These are phyloP conservation scores for Dinomys branickii DNA, from an alignment of 2,113 vertebrate genomes.

Conservation along the genomic window DNA sequence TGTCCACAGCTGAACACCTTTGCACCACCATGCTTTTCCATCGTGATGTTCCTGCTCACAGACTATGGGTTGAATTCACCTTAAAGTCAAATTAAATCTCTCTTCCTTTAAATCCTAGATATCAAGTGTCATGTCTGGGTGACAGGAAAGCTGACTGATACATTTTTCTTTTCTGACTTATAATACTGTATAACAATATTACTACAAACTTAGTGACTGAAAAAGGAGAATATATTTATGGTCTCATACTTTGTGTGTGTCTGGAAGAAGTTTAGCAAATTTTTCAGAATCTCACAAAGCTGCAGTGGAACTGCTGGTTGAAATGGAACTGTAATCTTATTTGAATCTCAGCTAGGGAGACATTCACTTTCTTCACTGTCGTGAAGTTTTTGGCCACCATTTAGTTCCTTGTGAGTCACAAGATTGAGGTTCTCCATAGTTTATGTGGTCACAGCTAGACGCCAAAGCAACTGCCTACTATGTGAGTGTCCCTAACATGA, in stretches of 20 bases:
- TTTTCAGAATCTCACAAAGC: neutral
- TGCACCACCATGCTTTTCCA: neutral
- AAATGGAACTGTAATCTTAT: neutral
- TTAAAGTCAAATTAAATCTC: neutral
- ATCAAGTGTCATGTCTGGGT: neutral
- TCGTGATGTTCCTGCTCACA: neutral
- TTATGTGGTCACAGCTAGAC: neutral
- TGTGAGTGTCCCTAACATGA: neutral
- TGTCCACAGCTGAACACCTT: neutral
- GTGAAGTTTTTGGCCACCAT: neutral
- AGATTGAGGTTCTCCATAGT: neutral
- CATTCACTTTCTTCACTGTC: neutral
- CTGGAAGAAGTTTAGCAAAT: neutral
- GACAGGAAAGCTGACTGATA: neutral
- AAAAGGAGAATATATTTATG: neutral
- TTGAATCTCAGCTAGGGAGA: neutral
- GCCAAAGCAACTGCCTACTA: neutral
- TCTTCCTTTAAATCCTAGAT: neutral
- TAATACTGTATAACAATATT: neutral
- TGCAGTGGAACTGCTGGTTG: neutral
- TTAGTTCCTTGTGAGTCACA: neutral
- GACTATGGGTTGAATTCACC: neutral
- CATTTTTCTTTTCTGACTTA: neutral
- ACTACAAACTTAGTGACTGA: neutral
- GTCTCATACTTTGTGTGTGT: neutral